Evolutionary conservation across 2,888 invertebrate species (phyloP), one percentile per base, ranked within the genome.

Genomic region (Halictus ligatus): DNA sequence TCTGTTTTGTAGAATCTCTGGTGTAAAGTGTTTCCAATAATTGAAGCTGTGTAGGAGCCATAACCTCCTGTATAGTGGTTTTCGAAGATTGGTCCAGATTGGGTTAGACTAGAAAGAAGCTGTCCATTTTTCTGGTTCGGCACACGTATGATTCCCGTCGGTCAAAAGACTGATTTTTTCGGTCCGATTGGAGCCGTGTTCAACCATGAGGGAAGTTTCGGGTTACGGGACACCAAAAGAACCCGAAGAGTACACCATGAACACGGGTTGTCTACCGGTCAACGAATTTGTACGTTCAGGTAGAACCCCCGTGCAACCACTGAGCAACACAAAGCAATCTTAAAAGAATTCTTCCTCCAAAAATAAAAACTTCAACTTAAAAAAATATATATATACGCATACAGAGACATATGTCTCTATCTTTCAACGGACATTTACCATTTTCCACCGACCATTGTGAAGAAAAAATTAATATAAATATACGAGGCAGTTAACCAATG

Each of bases 101-200:
- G 60, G 29, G 69, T 69, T 40, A 48, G 67, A 18, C 25, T 75
- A 46, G 73, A 81, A 80, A 78, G 50, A 79, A 54, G 54, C 40
- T 25, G 78, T 29, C 60, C 87, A 89, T 88, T 81, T 77, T 58
- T 77, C 64, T 77, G 78, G 76, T 60, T 40, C 64, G 78, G 21
- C 35, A 80, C 88, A 82, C 75, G 67, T 77, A 79, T 79, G 77
- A 88, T 89, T 89, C 82, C 79, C 76, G 78, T 77, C 84, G n/a
- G 73, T 58, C 75, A 80, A 84, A 69, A 74, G 80, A 85, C 60
- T 7, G 81, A 69, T 88, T 87, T 86, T 43, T 86, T 87, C 64
- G 78, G 60, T 73, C 78, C 73, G 72, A 75, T 80, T 84, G 80
- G 69, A 79, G 48, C 73, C 15, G 54, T 54, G 73, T 50, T 67